These are phyloP conservation scores for Drosophila micromelanica DNA, from an alignment of 1,140 invertebrate genomes.

Conservation along the genomic window DNA sequence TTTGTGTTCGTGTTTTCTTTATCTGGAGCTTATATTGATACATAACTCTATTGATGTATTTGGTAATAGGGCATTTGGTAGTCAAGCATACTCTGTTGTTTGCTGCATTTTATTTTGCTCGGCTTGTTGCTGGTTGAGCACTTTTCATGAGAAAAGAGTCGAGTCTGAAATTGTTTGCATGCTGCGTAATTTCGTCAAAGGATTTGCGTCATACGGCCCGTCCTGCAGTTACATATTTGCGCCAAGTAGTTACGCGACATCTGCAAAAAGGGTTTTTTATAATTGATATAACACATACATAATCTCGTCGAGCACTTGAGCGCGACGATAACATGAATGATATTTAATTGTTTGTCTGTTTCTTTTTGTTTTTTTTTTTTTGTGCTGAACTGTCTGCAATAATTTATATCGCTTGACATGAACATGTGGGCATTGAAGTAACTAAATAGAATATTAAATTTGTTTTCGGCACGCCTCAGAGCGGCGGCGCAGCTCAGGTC, in stretches of 20 bases:
- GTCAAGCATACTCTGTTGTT: background rate
- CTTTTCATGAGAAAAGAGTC: constrained; percentile 22
- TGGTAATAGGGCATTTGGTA: background rate
- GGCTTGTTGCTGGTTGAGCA: constrained; percentile 56
- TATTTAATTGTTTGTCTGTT: background rate
- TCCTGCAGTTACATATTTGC: constrained; percentile 16
- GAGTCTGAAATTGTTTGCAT: constrained; percentile 37
- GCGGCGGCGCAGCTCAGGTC: constrained; percentile 1
- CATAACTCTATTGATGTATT: background rate
- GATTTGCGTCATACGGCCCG: constrained; percentile 53
- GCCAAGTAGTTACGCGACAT: constrained; percentile 30
- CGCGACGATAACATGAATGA: background rate
- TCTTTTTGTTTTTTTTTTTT: background rate
- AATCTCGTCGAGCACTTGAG: background rate
- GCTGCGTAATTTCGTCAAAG: constrained; percentile 57
- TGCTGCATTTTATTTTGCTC: constrained; percentile 5
- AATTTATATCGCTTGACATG: background rate
- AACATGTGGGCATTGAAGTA: background rate
- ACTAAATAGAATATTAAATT: constrained; percentile 10
- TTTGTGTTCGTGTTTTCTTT: no score
- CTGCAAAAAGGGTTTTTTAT: constrained; percentile 47
- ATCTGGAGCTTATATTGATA: no score
- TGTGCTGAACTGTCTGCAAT: no score
- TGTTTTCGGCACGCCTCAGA: constrained; percentile 16
- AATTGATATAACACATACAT: no score